Base-by-base conservation (phyloP, 53 echinoderm and acorn worm species). In the Holothuria leucospilota region DNA sequence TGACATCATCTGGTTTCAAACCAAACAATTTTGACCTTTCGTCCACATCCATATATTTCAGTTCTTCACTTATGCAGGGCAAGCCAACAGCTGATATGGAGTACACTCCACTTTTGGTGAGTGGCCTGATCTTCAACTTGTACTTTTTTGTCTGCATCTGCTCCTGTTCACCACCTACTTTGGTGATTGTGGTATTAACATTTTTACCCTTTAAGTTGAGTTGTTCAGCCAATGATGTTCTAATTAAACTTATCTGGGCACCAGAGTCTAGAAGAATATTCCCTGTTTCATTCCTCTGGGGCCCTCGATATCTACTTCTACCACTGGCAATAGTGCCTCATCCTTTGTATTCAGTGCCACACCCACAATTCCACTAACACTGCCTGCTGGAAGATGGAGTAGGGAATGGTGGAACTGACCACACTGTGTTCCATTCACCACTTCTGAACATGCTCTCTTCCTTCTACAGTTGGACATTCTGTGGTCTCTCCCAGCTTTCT, bases 401-500 rank as follows among this genome's bases (percentile, higher is more conserved):
- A 42, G 42, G 42, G 42, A 9, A 42, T 42, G 42, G 42, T 42
- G 9, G 9, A 42, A 42, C 84, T 71, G 42, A 9, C n/a, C n/a
- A n/a, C n/a, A n/a, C n/a, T n/a, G n/a, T n/a, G n/a, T n/a, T n/a
- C n/a, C n/a, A n/a, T n/a, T 9, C 42, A 60, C 29, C 40, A 27
- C 63, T 49, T 88, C 91, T 16, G 52, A 62, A n/a, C 92, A 92
- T 29, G 78, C 59, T 20, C 78, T 39, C 61, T 72, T 51, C 28
- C 86, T 81, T 42, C 26, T 86, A 25, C 89, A 92, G 18, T 66
- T 82, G 8, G 71, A 27, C 51, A 89, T 59, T 30, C 52, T 46
- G 77, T 92, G 92, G 25, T 74, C 30, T 65, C 38, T 82, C 2
- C 92, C 84, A n/a, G 77, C 92, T 58, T 75, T 89, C n/a, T n/a